These are phyloP conservation scores for Monopterus albus DNA, from an alignment of 2,113 vertebrate genomes.

Conservation along the genomic window DNA sequence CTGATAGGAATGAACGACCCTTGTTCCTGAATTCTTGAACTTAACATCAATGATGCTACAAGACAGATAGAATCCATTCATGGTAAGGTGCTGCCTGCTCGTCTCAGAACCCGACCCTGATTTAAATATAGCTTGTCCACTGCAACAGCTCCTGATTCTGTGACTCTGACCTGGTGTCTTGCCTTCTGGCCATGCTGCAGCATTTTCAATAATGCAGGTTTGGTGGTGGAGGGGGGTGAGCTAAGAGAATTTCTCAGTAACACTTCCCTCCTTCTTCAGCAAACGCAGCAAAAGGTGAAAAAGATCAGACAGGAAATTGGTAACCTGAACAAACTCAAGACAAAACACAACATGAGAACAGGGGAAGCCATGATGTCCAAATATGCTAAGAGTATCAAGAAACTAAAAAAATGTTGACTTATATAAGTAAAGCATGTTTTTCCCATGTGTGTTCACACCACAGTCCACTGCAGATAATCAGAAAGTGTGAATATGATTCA, in stretches of 20 bases:
- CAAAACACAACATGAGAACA: conserved; percentile 18
- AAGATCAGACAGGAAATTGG: conserved; percentile 7
- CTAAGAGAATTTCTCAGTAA: conserved; percentile 51
- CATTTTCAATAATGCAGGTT: conserved; percentile 78
- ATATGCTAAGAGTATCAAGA: background rate
- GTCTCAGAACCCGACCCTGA: conserved; percentile 51
- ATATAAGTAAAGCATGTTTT: conserved; percentile 26
- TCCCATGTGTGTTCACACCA: conserved; percentile 27
- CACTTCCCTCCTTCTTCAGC: conserved; percentile 33
- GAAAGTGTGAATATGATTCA: conserved; percentile 38
- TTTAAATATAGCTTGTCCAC: conserved; percentile 60
- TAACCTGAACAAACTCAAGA: conserved; percentile 20
- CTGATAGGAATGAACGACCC: conserved; percentile 49
- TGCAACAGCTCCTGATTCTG: conserved; percentile 49
- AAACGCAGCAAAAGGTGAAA: conserved; percentile 41
- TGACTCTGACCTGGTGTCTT: conserved; percentile 50
- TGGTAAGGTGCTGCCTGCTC: conserved; percentile 25
- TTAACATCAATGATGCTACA: conserved; percentile 53
- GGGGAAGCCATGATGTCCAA: conserved; percentile 5
- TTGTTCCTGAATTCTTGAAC: too few species aligned
- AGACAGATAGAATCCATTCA: conserved; percentile 45
- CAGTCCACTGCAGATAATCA: conserved; percentile 23
- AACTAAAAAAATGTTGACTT: conserved; percentile 1
- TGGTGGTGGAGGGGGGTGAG: conserved; percentile 20
- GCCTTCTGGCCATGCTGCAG: conserved; percentile 58